Evolutionary conservation across 1,140 invertebrate species (phyloP).

Genomic region (Scylla paramamosain): DNA sequence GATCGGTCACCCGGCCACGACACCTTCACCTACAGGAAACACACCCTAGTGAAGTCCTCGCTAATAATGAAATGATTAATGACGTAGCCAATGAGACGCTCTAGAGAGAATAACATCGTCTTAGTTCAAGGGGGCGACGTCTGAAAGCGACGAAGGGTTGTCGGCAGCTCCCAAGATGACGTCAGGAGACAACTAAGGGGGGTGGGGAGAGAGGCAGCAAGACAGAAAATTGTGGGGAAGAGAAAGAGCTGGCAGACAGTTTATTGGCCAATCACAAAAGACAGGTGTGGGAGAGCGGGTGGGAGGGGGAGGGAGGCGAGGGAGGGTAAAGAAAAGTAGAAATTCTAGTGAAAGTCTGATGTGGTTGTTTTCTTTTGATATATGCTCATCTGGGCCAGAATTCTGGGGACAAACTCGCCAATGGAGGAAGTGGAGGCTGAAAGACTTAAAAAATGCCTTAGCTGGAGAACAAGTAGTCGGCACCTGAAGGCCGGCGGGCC

Average conservation of each 20-base stretch:
- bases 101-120: conserved; percentile 21
- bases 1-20: conserved; percentile 62
- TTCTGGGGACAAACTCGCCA: not conserved
- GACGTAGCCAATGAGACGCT: not conserved
- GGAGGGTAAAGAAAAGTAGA: conserved; percentile 45
- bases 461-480: not conserved
- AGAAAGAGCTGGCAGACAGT: not conserved
- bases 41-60: not conserved
- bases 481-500: not conserved
- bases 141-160: not conserved
- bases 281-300: not conserved
- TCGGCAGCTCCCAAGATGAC: conserved; percentile 86
- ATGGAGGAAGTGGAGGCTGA: conserved; percentile 9
- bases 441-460: conserved; percentile 6
- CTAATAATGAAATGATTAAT: not conserved
- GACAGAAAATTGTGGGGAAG: not conserved
- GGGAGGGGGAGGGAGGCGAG: conserved; percentile 41
- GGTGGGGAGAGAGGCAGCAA: not conserved
- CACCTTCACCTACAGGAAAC: conserved; percentile 6
- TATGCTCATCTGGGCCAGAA: not conserved
- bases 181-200: not conserved
- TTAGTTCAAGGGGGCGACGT: not conserved
- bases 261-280: not conserved
- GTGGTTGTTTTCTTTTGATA: not conserved
- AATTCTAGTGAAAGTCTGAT: not conserved